Conservation (phyloP, 2,113 vertebrate genomes). For the Atrichornis clamosus region DNA sequence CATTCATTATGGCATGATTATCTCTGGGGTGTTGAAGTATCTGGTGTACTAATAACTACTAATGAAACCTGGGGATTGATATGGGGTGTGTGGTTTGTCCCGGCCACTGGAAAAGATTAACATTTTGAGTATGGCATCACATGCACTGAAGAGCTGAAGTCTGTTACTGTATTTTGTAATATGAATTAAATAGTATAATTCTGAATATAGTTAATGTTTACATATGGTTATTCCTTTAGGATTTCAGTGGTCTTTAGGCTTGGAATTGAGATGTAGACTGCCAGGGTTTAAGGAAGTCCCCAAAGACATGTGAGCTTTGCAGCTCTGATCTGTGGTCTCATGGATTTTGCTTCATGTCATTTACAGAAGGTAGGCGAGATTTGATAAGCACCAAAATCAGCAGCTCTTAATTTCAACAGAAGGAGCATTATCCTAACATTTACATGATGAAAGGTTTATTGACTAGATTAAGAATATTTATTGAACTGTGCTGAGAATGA, state of each 20-base stretch:
- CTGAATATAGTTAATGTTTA: background rate
- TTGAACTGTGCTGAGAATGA: background rate
- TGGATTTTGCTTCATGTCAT: background rate
- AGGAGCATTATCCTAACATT: slow-evolving; percentile 18
- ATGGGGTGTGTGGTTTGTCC: background rate
- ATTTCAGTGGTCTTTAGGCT: background rate
- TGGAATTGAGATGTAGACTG: background rate
- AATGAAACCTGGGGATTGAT: background rate
- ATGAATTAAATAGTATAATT: background rate
- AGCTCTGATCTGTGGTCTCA: background rate
- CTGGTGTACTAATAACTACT: background rate
- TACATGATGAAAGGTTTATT: slow-evolving; percentile 22
- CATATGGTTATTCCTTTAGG: background rate
- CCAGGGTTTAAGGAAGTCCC: background rate
- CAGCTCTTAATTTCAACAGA: background rate
- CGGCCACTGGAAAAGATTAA: background rate
- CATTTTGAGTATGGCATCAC: background rate
- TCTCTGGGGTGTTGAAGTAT: slow-evolving; percentile 7
- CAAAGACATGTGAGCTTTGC: background rate
- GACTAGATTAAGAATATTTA: slow-evolving; percentile 26
- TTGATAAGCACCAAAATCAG: background rate
- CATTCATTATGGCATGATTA: slow-evolving; percentile 8
- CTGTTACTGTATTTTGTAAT: background rate
- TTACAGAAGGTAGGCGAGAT: background rate
- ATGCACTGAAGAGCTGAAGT: background rate